Percentiles rank a stretch among this genome's conserved stretches.
Evolutionary conservation across 2,113 vertebrate genomes (phyloP).

Genomic region (Periophthalmodon schlosseri): DNA sequence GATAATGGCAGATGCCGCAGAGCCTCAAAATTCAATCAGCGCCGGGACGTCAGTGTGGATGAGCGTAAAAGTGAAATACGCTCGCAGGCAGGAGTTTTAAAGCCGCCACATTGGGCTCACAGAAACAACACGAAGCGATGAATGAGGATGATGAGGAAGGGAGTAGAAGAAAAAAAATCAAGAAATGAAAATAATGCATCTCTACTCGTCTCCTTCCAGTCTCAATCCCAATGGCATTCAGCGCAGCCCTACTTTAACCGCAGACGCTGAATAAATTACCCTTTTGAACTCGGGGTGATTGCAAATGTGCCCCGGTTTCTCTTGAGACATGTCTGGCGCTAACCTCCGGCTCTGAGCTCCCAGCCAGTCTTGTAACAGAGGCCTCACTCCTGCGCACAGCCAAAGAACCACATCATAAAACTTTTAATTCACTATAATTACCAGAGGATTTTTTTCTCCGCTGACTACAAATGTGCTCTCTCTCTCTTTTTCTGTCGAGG

Average conservation of each 20-base stretch:
- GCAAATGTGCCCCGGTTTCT: constrained; percentile 76
- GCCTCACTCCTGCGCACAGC: constrained; percentile 22
- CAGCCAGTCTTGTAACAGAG: constrained; percentile 67
- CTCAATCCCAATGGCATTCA: constrained; percentile 71
- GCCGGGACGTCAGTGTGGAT: constrained; percentile 69
- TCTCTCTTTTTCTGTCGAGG: constrained; percentile 20
- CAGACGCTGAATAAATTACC: constrained; percentile 79
- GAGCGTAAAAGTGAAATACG: constrained; percentile 78
- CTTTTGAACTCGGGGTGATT: constrained; percentile 80
- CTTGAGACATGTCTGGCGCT: constrained; percentile 74
- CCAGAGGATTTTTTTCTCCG: constrained; percentile 28
- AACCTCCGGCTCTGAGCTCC: constrained; percentile 67
- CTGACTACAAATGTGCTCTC: constrained; percentile 13
- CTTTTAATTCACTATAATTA: constrained; percentile 66
- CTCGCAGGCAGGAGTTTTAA: constrained; percentile 67
- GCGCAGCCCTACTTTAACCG: constrained; percentile 73
- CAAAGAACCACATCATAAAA: constrained; percentile 55
- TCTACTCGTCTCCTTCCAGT: constrained; percentile 55
- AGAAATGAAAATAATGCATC: constrained; percentile 67
- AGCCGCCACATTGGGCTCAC: constrained; percentile 62
- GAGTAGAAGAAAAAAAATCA: constrained; percentile 1
- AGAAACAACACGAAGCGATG: constrained; percentile 67
- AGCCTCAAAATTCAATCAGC: constrained; percentile 81
- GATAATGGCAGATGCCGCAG: constrained; percentile 77
- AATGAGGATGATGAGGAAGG: constrained; percentile 43